Percentiles rank a stretch among this genome's conserved stretches.
These are phyloP conservation scores for Atrichornis clamosus DNA, from an alignment of 2,113 vertebrate genomes.

Conservation along the genomic window DNA sequence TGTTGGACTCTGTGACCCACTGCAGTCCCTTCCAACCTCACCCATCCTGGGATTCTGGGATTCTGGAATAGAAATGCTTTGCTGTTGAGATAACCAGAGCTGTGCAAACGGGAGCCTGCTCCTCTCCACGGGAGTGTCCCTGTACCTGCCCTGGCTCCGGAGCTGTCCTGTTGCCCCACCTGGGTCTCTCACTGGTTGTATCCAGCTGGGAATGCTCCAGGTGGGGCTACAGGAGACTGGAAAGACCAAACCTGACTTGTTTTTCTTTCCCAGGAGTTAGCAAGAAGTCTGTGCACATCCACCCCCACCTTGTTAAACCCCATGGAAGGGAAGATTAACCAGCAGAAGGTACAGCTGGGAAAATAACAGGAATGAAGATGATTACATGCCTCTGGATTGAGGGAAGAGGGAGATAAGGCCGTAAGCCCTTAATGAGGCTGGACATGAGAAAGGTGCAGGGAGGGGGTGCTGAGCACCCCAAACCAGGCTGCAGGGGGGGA, in stretches of 20 bases:
- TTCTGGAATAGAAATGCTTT: background rate
- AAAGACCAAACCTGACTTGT: background rate
- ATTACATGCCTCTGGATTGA: slow-evolving; percentile 36
- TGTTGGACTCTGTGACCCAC: background rate
- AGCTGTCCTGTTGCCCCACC: background rate
- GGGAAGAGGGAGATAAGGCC: slow-evolving; percentile 35
- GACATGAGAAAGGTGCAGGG: slow-evolving; percentile 18
- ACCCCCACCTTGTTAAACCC: background rate
- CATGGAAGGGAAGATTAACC: slow-evolving; percentile 37
- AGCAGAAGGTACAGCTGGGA: slow-evolving; percentile 10
- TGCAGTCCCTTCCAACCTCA: too few species aligned
- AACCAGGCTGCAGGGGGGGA: background rate
- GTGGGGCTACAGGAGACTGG: background rate
- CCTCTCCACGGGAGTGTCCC: background rate
- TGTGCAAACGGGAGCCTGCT: background rate
- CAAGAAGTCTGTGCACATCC: background rate
- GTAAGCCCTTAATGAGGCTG: slow-evolving; percentile 64
- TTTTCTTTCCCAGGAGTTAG: background rate
- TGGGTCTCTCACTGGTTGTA: background rate
- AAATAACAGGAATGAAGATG: slow-evolving; percentile 48
- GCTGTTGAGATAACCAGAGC: background rate
- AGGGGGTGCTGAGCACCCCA: background rate
- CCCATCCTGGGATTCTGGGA: background rate
- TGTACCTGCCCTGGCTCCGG: background rate
- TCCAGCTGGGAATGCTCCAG: background rate